phyloP scores from a whole-genome alignment of 2,888 invertebrate genomes.

The Epicampocera succincta region DNA sequence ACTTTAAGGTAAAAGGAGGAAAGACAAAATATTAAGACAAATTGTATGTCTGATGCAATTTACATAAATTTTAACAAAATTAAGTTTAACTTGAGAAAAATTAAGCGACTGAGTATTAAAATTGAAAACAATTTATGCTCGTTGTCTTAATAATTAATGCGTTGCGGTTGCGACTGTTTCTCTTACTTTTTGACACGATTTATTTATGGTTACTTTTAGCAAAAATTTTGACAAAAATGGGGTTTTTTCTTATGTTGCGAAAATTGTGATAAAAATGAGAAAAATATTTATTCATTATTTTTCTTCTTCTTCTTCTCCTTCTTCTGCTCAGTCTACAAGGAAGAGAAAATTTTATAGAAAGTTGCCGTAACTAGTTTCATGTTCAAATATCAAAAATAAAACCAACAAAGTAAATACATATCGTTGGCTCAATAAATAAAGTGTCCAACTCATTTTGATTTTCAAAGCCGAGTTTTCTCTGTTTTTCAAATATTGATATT shows the following conservation, averaged over 20 bases:
- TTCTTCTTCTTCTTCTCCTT: no score
- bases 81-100: conserved; percentile 26
- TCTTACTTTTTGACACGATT: conserved; percentile 27
- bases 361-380: conserved; percentile 71
- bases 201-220: conserved; percentile 46
- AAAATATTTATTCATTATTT: conserved; percentile 22
- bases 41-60: conserved; percentile 45
- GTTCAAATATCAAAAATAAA: conserved; percentile 51
- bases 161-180: conserved; percentile 1
- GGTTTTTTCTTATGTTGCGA: conserved; percentile 25
- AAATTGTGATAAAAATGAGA: conserved; percentile 31
- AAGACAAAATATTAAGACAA: conserved; percentile 14
- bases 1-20: conserved; percentile 15
- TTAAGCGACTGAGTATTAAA: conserved; percentile 18
- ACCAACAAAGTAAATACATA: conserved; percentile 30
- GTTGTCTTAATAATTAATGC: conserved; percentile 30
- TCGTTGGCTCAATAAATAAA: no score
- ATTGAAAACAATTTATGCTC: conserved; percentile 35
- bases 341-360: conserved; percentile 74
- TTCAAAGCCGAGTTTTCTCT: no score
- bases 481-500: no score
- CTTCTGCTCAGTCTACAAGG: conserved; percentile 74
- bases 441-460: no score
- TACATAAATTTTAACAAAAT: conserved; percentile 32
- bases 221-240: conserved; percentile 29